Conservation (phyloP, 2,888 invertebrate genomes). For the Ptychoptera albimana region DNA sequence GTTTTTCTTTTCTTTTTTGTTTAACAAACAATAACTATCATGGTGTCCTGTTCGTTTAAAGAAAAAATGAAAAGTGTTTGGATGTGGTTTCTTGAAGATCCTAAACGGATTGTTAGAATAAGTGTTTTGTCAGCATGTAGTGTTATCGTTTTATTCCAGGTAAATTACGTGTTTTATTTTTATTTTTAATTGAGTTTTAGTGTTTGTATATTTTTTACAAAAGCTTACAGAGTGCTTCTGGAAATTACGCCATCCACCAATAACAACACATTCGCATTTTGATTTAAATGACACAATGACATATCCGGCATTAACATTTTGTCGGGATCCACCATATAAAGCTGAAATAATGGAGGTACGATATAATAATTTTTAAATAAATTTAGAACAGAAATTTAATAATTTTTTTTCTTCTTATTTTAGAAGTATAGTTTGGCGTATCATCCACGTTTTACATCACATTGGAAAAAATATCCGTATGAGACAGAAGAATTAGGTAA, state of each 20-base stretch:
- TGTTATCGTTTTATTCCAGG: constrained; percentile 42
- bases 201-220: constrained; percentile 9
- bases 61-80: background rate
- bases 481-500: constrained; percentile 34
- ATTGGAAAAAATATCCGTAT: constrained; percentile 43
- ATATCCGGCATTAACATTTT: constrained; percentile 54
- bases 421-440: constrained; percentile 35
- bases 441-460: constrained; percentile 35
- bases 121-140: constrained; percentile 38
- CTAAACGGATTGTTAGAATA: constrained; percentile 39
- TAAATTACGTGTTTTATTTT: constrained; percentile 16
- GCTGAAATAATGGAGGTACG: constrained; percentile 37
- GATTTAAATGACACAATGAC: constrained; percentile 45
- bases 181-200: background rate
- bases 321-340: constrained; percentile 49
- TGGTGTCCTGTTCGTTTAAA: background rate
- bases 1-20: background rate
- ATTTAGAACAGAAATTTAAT: constrained; percentile 1
- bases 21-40: background rate
- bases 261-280: constrained; percentile 51
- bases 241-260: constrained; percentile 44
- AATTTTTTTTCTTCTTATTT: constrained; percentile 2
- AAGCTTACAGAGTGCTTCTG: constrained; percentile 41
- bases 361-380: background rate
- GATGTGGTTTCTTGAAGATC: constrained; percentile 28